A percentile compares a stretch with the other conserved stretches of the same genome.
phyloP scores from a whole-genome alignment of 2,797 vertebrate species.

The Tauraco hartlaubi region DNA sequence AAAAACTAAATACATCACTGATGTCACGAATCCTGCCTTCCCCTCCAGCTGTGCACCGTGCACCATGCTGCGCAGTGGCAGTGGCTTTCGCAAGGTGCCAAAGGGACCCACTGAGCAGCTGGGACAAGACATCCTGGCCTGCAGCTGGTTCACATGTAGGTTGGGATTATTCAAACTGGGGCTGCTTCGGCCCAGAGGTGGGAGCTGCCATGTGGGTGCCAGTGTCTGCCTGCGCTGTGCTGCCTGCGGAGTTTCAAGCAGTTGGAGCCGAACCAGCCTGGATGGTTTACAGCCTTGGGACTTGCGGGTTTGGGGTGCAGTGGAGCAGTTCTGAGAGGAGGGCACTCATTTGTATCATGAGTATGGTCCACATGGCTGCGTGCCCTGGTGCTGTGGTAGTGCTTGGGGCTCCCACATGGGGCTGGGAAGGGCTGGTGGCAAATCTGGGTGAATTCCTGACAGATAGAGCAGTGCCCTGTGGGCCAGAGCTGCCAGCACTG shows the following conservation, averaged over 20 bases:
- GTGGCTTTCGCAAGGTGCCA: neutral
- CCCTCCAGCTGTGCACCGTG: neutral
- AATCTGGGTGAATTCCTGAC: neutral
- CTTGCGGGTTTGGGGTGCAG: neutral
- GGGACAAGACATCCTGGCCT: neutral
- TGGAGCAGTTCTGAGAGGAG: neutral
- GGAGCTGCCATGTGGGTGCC: neutral
- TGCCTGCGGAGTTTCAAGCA: neutral
- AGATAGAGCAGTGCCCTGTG: neutral
- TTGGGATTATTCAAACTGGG: neutral
- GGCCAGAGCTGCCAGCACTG: neutral
- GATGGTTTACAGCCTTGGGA: too few relatives aligned
- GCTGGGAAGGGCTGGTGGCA: neutral
- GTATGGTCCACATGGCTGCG: neutral
- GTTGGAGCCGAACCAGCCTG: neutral
- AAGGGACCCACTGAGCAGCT: neutral
- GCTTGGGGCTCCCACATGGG: neutral
- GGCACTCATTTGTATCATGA: neutral
- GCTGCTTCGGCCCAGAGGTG: neutral
- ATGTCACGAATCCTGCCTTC: neutral
- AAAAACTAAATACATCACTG: neutral
- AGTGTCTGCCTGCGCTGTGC: too few relatives aligned
- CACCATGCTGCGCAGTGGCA: neutral
- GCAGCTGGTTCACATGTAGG: neutral
- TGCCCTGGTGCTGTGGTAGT: fast-evolving